A percentile compares a stretch with the other conserved stretches of the same genome.
Evolutionary conservation across 2,888 invertebrate genomes (phyloP).

Genomic region (Steinernema carpocapsae): DNA sequence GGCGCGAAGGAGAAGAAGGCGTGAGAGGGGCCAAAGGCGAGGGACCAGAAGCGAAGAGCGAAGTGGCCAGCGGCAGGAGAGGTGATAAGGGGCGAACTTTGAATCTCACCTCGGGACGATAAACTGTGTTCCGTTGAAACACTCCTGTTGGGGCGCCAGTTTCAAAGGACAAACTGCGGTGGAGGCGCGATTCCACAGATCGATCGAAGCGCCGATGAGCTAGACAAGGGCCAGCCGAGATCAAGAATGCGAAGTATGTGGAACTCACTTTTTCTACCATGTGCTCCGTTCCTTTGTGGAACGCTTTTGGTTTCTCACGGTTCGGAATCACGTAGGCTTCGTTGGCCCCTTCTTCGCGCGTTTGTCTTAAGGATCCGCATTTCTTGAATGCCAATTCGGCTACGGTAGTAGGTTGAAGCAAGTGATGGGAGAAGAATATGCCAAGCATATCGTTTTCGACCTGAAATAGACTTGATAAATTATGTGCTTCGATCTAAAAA

Average conservation of each 20-base stretch:
- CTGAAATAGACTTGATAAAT: neutral
- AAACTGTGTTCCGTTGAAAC: conserved; percentile 10
- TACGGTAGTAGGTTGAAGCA: conserved; percentile 10
- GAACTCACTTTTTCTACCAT: conserved; percentile 15
- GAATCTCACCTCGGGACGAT: conserved; percentile 20
- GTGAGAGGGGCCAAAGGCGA: neutral
- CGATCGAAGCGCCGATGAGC: neutral
- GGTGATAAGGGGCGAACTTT: neutral
- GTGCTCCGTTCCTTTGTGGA: conserved; percentile 6
- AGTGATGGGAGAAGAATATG: neutral
- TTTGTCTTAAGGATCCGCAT: neutral
- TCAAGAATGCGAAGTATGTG: neutral
- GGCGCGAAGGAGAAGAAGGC: neutral
- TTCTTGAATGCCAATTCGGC: conserved; percentile 23
- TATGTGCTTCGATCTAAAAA: no score
- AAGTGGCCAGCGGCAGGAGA: no score
- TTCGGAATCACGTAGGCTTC: neutral
- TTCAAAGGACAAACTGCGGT: neutral
- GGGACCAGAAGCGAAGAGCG: no score
- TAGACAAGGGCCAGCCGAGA: neutral
- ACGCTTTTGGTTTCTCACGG: conserved; percentile 2
- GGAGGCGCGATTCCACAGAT: conserved; percentile 3
- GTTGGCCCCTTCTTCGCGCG: neutral
- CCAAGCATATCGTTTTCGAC: neutral
- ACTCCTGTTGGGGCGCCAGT: conserved; percentile 24